Evolutionary conservation across 2,797 vertebrate genomes (phyloP).

Genomic region (Rhynchonycteris naso): DNA sequence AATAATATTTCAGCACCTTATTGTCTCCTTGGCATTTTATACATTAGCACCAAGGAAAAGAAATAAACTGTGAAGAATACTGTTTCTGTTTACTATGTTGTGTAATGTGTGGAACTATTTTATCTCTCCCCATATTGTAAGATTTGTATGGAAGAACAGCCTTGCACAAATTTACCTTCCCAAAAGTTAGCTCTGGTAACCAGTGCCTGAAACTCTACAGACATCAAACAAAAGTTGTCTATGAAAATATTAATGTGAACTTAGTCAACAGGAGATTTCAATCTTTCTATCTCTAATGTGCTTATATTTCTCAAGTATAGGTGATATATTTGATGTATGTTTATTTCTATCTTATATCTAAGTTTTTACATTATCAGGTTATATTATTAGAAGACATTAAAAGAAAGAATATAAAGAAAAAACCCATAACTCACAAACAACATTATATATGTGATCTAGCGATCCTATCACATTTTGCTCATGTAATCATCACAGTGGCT

Average conservation of each 20-base stretch:
- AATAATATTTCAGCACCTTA: background rate
- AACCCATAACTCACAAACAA: background rate
- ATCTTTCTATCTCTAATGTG: background rate
- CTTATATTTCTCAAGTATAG: background rate
- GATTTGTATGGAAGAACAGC: background rate
- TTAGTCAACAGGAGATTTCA: background rate
- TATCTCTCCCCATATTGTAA: background rate
- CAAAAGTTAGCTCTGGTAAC: background rate
- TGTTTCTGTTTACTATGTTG: background rate
- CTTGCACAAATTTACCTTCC: background rate
- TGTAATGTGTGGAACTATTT: background rate
- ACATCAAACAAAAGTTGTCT: background rate
- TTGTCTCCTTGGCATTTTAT: background rate
- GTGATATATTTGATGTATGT: background rate
- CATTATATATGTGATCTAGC: background rate
- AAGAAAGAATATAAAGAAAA: background rate
- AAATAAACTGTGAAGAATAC: background rate
- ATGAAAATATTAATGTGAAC: background rate
- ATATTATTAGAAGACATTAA: background rate
- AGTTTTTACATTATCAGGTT: background rate
- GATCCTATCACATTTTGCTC: background rate
- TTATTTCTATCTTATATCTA: background rate
- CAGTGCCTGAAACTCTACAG: background rate
- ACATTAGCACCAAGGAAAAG: background rate
- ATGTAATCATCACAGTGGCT: background rate